Evolutionary conservation across 2,113 vertebrate genomes (phyloP).

Genomic region (Arvicanthis niloticus): DNA sequence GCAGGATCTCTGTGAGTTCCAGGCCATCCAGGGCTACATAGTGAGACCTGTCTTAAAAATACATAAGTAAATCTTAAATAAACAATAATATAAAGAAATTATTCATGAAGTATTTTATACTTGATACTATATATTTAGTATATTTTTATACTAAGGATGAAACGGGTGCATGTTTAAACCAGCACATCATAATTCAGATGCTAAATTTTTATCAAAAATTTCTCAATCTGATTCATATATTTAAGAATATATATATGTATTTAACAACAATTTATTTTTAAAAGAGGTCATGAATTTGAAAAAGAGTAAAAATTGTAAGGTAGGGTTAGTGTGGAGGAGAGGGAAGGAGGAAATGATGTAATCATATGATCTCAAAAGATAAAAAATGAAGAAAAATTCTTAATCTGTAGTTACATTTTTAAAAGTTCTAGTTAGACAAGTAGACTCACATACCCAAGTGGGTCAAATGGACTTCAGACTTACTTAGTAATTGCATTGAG

Average conservation of each 20-base stretch:
- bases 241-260: not conserved
- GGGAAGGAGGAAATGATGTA: not conserved
- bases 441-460: not conserved
- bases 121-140: not conserved
- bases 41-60: not conserved
- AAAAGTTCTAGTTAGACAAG: constrained; percentile 41
- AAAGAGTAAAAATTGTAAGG: not conserved
- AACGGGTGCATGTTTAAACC: not conserved
- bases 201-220: constrained; percentile 32
- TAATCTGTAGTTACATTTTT: constrained; percentile 20
- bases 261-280: not conserved
- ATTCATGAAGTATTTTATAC: not conserved
- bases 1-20: not conserved
- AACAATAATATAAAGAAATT: not conserved
- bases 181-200: not conserved
- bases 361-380: not conserved
- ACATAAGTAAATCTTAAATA: not conserved
- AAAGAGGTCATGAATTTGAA: not conserved
- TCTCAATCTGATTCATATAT: not conserved
- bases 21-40: not conserved
- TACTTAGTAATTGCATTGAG: not conserved
- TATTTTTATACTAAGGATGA: not conserved
- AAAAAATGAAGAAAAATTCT: not conserved
- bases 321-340: not conserved
- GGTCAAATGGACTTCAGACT: constrained; percentile 14